Percentiles rank a stretch among this genome's conserved stretches.
These are phyloP conservation scores for Ophion ellenae DNA, from an alignment of 2,888 invertebrate genomes.

Conservation along the genomic window DNA sequence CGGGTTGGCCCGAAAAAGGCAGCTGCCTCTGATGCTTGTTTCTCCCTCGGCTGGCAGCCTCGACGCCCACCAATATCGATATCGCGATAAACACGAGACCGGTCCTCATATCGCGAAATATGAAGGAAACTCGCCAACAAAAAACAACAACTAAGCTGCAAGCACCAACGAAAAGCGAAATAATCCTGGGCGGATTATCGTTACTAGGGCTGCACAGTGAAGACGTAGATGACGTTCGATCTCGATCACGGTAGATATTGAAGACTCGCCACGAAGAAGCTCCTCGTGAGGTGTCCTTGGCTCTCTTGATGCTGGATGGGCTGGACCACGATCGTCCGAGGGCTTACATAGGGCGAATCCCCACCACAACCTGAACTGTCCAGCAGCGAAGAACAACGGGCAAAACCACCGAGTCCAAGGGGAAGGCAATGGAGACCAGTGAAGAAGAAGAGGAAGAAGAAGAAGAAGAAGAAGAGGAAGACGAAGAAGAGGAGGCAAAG, in stretches of 20 bases:
- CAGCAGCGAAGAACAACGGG: conserved; percentile 52
- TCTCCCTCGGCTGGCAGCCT: conserved; percentile 63
- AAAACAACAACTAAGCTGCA: not conserved
- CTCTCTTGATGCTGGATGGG: conserved; percentile 82
- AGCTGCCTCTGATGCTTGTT: conserved; percentile 71
- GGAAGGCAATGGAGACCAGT: conserved; percentile 48
- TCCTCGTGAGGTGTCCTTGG: conserved; percentile 75
- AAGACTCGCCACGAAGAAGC: conserved; percentile 46
- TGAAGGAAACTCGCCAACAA: not conserved
- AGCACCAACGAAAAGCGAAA: not conserved
- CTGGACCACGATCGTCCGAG: conserved; percentile 82
- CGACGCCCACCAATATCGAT: conserved; percentile 69
- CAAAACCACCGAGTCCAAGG: conserved; percentile 54
- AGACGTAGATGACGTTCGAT: conserved; percentile 45
- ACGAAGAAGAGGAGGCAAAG: conserved; percentile 66
- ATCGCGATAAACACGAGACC: conserved; percentile 65
- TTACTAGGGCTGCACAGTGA: conserved; percentile 25
- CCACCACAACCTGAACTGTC: conserved; percentile 75
- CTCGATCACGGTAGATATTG: conserved; percentile 29
- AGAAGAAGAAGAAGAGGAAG: conserved; percentile 23
- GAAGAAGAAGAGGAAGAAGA: conserved; percentile 71
- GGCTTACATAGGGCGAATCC: conserved; percentile 83
- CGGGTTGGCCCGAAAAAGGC: conserved; percentile 71
- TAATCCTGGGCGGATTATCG: not conserved
- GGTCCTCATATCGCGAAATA: conserved; percentile 68